Conservation (phyloP, 2,888 invertebrate species). For the Drosophila imparisetae region DNA sequence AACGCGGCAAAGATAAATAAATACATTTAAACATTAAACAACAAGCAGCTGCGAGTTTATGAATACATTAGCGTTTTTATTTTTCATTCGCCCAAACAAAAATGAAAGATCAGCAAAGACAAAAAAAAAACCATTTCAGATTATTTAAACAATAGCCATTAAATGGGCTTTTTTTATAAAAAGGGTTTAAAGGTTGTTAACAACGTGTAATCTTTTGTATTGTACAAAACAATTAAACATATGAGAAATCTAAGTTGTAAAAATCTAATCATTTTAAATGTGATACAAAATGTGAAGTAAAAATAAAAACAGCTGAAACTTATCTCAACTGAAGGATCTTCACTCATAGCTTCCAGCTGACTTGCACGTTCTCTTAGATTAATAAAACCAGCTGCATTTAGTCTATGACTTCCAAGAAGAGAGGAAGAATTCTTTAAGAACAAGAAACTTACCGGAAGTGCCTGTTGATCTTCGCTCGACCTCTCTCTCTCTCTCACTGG, state of each 20-base stretch:
- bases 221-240: not conserved
- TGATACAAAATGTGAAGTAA: not conserved
- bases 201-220: not conserved
- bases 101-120: conserved; percentile 49
- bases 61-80: conserved; percentile 68
- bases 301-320: not conserved
- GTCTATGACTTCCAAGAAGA: not conserved
- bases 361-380: not conserved
- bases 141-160: conserved; percentile 60
- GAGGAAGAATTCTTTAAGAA: not conserved
- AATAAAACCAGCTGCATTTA: not conserved
- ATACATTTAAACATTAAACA: conserved; percentile 42
- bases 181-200: conserved; percentile 5
- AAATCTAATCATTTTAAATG: not conserved
- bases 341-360: not conserved
- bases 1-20: conserved; percentile 76
- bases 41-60: conserved; percentile 45
- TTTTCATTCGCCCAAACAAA: conserved; percentile 12
- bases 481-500: not conserved
- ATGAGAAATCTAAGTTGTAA: not conserved
- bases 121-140: conserved; percentile 49
- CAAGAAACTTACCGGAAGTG: conserved; percentile 34
- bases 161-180: conserved; percentile 22
- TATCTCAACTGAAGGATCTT: not conserved
- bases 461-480: conserved; percentile 31